Evolutionary conservation across 2,113 vertebrate species (phyloP).

Genomic region (Acanthochromis polyacanthus): DNA sequence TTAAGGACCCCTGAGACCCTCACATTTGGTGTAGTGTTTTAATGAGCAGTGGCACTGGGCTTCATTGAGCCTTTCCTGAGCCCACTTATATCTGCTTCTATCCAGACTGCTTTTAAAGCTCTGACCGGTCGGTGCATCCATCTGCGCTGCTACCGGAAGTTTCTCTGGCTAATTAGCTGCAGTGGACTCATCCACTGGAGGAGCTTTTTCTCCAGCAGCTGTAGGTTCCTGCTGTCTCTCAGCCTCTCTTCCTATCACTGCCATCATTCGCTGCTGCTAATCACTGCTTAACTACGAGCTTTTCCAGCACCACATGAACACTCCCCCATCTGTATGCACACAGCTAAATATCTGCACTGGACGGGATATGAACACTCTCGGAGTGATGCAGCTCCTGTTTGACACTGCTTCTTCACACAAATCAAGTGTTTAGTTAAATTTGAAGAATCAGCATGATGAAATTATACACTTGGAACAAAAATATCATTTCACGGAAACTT

Average conservation of each 20-base stretch:
- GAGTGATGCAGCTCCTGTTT: slow-evolving; percentile 16
- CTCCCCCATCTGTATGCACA: slow-evolving; percentile 25
- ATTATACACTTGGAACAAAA: neutral
- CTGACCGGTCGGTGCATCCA: slow-evolving; percentile 35
- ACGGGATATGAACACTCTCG: slow-evolving; percentile 10
- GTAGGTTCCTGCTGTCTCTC: slow-evolving; percentile 43
- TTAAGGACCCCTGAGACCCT: slow-evolving; percentile 76
- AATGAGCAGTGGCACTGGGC: slow-evolving; percentile 68
- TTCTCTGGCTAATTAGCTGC: slow-evolving; percentile 70
- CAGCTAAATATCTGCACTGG: neutral
- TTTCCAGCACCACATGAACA: slow-evolving; percentile 28
- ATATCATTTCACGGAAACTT: too few relatives aligned
- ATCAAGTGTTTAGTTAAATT: neutral
- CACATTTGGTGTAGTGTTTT: slow-evolving; percentile 72
- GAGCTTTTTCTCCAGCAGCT: slow-evolving; percentile 60
- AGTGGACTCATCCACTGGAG: slow-evolving; percentile 44
- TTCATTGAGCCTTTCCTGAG: slow-evolving; percentile 60
- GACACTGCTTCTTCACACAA: neutral
- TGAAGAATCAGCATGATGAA: neutral
- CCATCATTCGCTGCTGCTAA: slow-evolving; percentile 57
- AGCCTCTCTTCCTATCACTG: slow-evolving; percentile 29
- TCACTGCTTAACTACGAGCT: slow-evolving; percentile 49
- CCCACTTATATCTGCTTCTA: slow-evolving; percentile 50
- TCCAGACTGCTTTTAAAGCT: slow-evolving; percentile 63
- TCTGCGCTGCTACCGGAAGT: slow-evolving; percentile 63